A percentile compares a stretch with the other conserved stretches of the same genome.
Conservation (phyloP, 2,888 invertebrate genomes). For the Harmothoe impar region DNA sequence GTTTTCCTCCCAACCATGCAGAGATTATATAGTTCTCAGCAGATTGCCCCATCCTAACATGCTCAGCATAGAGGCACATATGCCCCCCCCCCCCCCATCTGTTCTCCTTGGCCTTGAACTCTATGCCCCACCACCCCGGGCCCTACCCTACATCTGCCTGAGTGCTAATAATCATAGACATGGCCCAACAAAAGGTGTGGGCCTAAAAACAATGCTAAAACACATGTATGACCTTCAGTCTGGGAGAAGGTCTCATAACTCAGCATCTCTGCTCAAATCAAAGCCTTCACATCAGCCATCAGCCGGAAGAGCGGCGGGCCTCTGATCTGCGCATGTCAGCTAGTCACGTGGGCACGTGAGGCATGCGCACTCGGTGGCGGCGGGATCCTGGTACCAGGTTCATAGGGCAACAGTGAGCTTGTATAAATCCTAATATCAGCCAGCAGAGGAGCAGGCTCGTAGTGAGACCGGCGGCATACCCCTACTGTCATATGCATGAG, state of each 20-base stretch:
- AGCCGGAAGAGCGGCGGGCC: background rate
- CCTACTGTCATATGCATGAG: background rate
- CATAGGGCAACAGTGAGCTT: background rate
- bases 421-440: conserved; percentile 27
- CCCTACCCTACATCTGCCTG: background rate
- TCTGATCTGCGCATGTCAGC: conserved; percentile 10
- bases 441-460: background rate
- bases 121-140: too few relatives aligned
- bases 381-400: conserved; percentile 23
- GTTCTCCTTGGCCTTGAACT: too few relatives aligned
- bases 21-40: too few relatives aligned
- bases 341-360: background rate
- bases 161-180: background rate
- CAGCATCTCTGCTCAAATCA: conserved; percentile 1
- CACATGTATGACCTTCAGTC: background rate
- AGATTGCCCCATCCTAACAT: too few relatives aligned
- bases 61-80: too few relatives aligned
- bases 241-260: background rate
- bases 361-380: conserved; percentile 28
- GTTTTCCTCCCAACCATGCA: too few relatives aligned
- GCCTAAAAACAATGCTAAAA: background rate
- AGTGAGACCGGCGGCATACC: background rate
- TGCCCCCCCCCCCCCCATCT: too few relatives aligned
- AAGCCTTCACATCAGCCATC: background rate
- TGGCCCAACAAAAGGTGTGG: background rate